Evolutionary conservation across 2,797 vertebrate species (phyloP), one percentile per base, ranked within the genome.

Genomic region (Lutjanus argentimaculatus): DNA sequence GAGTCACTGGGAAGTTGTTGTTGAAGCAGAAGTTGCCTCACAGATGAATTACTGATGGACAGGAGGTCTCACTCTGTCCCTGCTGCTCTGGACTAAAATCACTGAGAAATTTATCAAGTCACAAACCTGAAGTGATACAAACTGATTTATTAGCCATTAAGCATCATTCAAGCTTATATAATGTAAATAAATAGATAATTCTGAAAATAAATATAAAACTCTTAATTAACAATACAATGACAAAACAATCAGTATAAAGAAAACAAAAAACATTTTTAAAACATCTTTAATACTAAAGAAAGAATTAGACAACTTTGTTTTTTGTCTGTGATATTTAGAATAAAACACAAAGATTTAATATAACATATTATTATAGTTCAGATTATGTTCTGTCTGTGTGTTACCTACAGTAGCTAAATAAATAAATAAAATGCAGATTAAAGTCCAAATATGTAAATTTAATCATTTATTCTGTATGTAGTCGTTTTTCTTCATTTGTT

Each of bases 61-160:
- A 58, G 2, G 62, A 66, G 9, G 72, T 58, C 22, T 75, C 40
- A 30, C 61, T 73, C 49, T 55, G 36, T 63, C 51, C 14, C 51
- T 73, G 51, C 15, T n/a, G 61, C 40, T 46, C 51, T 22, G 64
- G 30, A 30, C 22, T 42, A 63, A 45, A 8, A 45, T 45, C 57
- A 40, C 30, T 40, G 25, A 58, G 56, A 40, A 17, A 14, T 7
- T 19, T 2, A 48, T 2, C 11, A 15, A 8, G n/a, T 46, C 21
- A 16, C 17, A 36, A 56, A 25, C 21, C 30, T 40, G 30, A 40
- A 5, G 13, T 6, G 62, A 22, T 1, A 16, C 43, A 14, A 6
- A 3, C 1, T 17, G 21, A n/a, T 1, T 22, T 15, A 45, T 14
- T 10, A 8, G 42, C 45, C 16, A 2, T 4, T 48, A 8, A 45